Evolutionary conservation across 2,888 invertebrate species (phyloP), one percentile per base, ranked within the genome.

Genomic region (Morinoia aosen): DNA sequence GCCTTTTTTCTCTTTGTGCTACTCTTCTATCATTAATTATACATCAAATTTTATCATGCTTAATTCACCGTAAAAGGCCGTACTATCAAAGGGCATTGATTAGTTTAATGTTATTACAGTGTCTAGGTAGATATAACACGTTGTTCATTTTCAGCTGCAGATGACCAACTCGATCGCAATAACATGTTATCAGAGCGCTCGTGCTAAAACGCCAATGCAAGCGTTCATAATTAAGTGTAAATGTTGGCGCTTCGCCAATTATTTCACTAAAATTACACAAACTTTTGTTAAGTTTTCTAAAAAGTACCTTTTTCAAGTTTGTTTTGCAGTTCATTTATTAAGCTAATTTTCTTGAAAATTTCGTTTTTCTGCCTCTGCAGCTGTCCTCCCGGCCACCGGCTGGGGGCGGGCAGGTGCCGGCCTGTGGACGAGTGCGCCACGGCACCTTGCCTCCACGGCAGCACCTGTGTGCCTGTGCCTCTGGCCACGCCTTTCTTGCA

Each of bases 381-480:
- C 11, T 95, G 95, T 95, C 95, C 95, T n/a, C 40, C 64, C n/a
- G 95, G 95, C 39, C 64, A 95, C 48, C 95, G 64, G 25, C 64
- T 95, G 11, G 95, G 95, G 3, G 40, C 95, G 14, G 64, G 61
- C 8, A 76, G 48, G 5, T 96, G 96, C 58, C 95, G 94, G 14
- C 95, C 95, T 39, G 95, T 95, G 33, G 95, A 96, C 57, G 95
- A 95, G 94, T 96, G 96, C 58, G 58, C 94, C 58, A 76, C 94
- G 40, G 90, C 95, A 12, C 96, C 96, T 1, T 96, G 96, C 91
- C 95, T 96, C 10, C 95, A 96, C 88, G 95, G 96, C 7, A 94
- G 95, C 39, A 93, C 95, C 88, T 96, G 96, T 88, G 95, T 95
- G 39, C 64, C 95, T 58, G 64, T 64, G n/a, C 64, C 95, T 14